A percentile compares a stretch with the other conserved stretches of the same genome.
phyloP scores from a whole-genome alignment of 1,140 invertebrate genomes.

The Triops cancriformis region DNA sequence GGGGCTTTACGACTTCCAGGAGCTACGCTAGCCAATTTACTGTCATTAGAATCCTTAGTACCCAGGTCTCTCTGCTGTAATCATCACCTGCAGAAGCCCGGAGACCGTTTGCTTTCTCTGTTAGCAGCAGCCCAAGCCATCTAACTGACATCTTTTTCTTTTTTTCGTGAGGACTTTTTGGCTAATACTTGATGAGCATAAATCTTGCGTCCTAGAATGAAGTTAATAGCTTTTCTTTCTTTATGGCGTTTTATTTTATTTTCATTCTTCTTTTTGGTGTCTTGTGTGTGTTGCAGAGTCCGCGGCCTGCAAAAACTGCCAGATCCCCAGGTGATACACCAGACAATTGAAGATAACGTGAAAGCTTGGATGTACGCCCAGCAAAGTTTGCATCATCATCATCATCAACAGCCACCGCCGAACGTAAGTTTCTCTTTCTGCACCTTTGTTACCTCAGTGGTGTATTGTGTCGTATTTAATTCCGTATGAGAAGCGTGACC shows the following conservation, averaged over 20 bases:
- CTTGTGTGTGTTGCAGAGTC: neutral
- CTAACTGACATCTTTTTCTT: neutral
- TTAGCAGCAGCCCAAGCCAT: no score
- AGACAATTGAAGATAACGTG: constrained; percentile 10
- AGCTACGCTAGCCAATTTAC: constrained; percentile 2
- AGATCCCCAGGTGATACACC: constrained; percentile 5
- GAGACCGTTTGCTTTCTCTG: neutral
- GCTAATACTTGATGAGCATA: neutral
- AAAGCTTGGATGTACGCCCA: constrained; percentile 12
- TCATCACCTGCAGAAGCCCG: neutral
- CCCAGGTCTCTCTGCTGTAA: neutral
- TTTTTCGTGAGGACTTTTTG: neutral
- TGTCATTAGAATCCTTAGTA: constrained; percentile 11
- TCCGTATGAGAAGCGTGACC: neutral
- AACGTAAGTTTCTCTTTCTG: neutral
- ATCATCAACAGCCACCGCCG: neutral
- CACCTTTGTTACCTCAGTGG: no score
- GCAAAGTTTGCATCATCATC: neutral
- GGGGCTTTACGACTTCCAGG: neutral
- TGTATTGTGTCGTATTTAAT: no score
- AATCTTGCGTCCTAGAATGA: neutral
- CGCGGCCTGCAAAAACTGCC: neutral
- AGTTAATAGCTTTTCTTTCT: neutral
- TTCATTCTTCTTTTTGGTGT: no score
- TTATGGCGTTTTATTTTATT: neutral